phyloP scores from a whole-genome alignment of 2,797 vertebrate species.

The Lophotriccus pileatus region DNA sequence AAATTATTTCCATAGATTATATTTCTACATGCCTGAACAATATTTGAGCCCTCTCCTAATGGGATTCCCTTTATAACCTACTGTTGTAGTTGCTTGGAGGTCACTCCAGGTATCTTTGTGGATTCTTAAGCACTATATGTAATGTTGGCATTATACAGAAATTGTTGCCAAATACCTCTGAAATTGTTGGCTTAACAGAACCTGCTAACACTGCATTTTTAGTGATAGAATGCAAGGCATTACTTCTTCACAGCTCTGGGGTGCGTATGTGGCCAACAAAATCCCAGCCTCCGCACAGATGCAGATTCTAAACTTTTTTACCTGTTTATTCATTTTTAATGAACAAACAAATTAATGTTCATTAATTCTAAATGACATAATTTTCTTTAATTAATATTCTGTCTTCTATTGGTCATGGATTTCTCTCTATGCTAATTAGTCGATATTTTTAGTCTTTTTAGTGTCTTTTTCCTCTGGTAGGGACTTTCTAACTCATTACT shows the following conservation, averaged over 20 bases:
- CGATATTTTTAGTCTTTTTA: background rate
- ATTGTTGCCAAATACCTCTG: background rate
- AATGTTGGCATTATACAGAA: background rate
- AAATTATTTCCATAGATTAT: background rate
- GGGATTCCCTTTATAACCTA: background rate
- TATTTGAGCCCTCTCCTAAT: background rate
- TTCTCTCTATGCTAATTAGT: background rate
- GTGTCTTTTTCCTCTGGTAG: background rate
- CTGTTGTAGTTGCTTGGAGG: background rate
- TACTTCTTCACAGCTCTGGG: background rate
- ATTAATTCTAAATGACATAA: background rate
- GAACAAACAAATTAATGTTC: background rate
- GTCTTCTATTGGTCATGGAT: background rate
- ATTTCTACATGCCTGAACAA: background rate
- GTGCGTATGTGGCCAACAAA: background rate
- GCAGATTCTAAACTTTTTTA: background rate
- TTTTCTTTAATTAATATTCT: background rate
- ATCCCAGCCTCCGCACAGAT: background rate
- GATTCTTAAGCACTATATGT: background rate
- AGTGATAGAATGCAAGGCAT: background rate
- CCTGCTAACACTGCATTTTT: background rate
- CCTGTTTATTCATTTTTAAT: background rate
- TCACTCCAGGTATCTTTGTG: background rate
- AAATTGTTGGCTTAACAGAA: background rate
- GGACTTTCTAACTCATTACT: background rate